A percentile compares a stretch with the other conserved stretches of the same genome.
Evolutionary conservation across 2,113 vertebrate genomes (phyloP).

Genomic region (Montifringilla adamsi): DNA sequence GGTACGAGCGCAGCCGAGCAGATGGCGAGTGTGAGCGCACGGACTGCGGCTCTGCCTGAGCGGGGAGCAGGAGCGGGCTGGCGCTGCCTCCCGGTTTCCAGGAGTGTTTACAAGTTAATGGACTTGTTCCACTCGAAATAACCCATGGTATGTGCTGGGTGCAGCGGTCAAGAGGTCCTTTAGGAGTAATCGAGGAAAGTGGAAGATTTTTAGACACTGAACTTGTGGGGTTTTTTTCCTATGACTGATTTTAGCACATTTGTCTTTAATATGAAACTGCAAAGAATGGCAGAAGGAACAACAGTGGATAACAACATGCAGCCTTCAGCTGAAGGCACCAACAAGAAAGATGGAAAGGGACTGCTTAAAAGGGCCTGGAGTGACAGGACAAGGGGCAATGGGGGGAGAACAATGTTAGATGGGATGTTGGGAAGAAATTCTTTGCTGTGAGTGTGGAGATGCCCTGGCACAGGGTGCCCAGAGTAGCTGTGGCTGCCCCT

Average conservation of each 20-base stretch:
- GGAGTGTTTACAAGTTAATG: neutral
- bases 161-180: neutral
- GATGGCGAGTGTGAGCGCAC: constrained; percentile 54
- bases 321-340: neutral
- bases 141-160: neutral
- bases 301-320: neutral
- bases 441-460: neutral
- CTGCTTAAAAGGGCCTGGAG: neutral
- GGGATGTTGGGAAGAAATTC: neutral
- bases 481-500: neutral
- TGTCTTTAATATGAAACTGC: neutral
- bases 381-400: neutral
- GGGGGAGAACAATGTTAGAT: neutral
- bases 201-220: neutral
- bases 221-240: neutral
- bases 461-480: neutral
- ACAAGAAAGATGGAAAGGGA: neutral
- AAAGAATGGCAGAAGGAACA: neutral
- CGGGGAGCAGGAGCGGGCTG: neutral
- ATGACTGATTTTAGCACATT: neutral
- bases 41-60: neutral
- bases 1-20: constrained; percentile 47
- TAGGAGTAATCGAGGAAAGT: constrained; percentile 17
- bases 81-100: neutral
- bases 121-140: constrained; percentile 17